Evolutionary conservation across 2,888 invertebrate genomes (phyloP), one percentile per base, ranked within the genome.

Genomic region (Phlogophora meticulosa): DNA sequence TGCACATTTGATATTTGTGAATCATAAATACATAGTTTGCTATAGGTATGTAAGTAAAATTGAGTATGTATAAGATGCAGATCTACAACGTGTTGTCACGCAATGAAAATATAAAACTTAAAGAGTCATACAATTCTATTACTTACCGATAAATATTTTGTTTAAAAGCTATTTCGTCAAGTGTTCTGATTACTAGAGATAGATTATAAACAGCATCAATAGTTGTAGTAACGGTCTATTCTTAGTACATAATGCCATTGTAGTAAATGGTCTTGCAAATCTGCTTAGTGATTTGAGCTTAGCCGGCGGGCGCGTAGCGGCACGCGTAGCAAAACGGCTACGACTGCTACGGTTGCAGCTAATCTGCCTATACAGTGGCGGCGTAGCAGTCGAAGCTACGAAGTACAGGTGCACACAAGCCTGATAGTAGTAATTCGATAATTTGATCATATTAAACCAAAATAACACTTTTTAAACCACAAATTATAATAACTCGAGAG

Each of bases 401-500:
- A 28, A 28, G 28, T 28, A 28, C 28, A 43, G 17, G 10, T 43
- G 20, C 17, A 43, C 7, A 17, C 10, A 17, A 4, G 42, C 42
- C n/a, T 17, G n/a, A 17, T 9, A 42, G n/a, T 17, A 17, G 9
- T 17, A 1, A 9, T 17, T 7, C n/a, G 5, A 24, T 13, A 13
- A 13, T 17, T 34, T 51, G 32, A 13, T 57, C 7, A 1, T 13
- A n/a, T 55, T 10, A 28, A 20, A 34, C 10, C 4, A 11, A 46
- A 38, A 34, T 4, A 42, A 51, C 10, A n/a, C 4, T 32, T 56
- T 34, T 56, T n/a, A 40, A 65, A 68, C 65, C 49, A 58, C 38
- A 73, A 57, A 75, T 20, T 62, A 42, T 24, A 56, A 13, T 38
- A 32, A 38, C 43, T 24, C 20, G n/a, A 34, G 34, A 82, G 56